Base-by-base conservation (phyloP, 2,888 invertebrate genomes). In the Troilus luridus region DNA sequence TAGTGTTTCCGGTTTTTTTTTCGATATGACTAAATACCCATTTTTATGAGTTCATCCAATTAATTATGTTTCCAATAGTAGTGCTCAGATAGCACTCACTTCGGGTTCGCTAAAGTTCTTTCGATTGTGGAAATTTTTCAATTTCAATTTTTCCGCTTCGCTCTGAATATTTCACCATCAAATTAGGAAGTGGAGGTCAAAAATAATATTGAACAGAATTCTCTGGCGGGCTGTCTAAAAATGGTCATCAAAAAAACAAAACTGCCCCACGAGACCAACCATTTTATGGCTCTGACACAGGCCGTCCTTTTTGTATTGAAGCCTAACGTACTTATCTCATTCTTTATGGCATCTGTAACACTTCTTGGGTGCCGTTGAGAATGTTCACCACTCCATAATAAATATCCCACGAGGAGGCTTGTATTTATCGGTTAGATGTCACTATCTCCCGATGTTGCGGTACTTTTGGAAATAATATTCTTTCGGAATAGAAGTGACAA, bases 391-490 rank as follows among this genome's bases (percentile, higher is more conserved):
- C 72, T 27, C 24, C n/a, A 27, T 41, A 27, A 77, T 41, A 17
- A 1, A 77, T 17, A 7, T 14, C 72, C 24, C 6, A 72, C 8
- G 10, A 41, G 27, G 17, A 77, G 5, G 0, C 27, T 14, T 5
- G 41, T 77, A 41, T 77, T 77, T 77, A 27, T 27, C 72, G 72
- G 72, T 41, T 27, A 17, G 72, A 27, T 41, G 72, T 41, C 72
- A 27, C 19, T 27, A 77, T 77, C 27, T 41, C 41, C 72, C 27
- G 27, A 77, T 77, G 21, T 77, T 77, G 72, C 41, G 72, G 72
- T 77, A 77, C 72, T 77, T 77, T 77, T 77, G 27, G 72, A 77
- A 72, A 77, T 77, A 77, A 77, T 77, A 77, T 77, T 77, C 72
- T 77, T 77, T 41, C 17, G 72, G 17, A 27, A 7, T 17, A 1